Conservation (phyloP, 2,888 invertebrate species). For the Lypha dubia region DNA sequence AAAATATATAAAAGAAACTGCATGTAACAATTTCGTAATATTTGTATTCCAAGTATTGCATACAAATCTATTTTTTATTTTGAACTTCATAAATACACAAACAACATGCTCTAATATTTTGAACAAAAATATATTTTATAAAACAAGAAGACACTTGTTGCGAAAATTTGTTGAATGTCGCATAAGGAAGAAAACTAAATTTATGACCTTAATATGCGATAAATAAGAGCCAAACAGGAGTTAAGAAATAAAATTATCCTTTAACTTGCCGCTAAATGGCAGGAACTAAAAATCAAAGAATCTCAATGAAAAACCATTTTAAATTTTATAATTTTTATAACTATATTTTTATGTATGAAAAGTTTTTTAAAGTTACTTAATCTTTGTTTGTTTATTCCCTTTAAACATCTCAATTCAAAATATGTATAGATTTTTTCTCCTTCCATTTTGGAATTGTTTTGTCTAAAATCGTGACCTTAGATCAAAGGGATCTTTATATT, state of each 20-base stretch:
- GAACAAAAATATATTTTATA: slow-evolving; percentile 18
- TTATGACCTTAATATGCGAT: slow-evolving; percentile 78
- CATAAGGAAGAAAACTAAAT: slow-evolving; percentile 76
- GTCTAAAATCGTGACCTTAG: slow-evolving; percentile 70
- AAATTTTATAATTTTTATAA: no score
- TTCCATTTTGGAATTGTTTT: slow-evolving; percentile 49
- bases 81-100: slow-evolving; percentile 30
- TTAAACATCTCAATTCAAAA: slow-evolving; percentile 68
- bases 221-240: slow-evolving; percentile 29
- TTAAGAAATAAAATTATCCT: slow-evolving; percentile 5
- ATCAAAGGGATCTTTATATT: slow-evolving; percentile 63
- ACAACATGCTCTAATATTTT: slow-evolving; percentile 14
- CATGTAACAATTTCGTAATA: slow-evolving; percentile 54
- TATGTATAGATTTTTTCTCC: slow-evolving; percentile 21
- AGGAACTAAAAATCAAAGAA: slow-evolving; percentile 36
- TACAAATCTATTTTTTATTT: slow-evolving; percentile 57
- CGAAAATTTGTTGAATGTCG: slow-evolving; percentile 82
- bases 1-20: slow-evolving; percentile 26
- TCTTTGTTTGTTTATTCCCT: slow-evolving; percentile 59
- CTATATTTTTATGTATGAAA: no score
- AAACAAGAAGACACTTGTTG: slow-evolving; percentile 81
- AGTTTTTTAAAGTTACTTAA: slow-evolving; percentile 58
- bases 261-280: background rate
- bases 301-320: no score
- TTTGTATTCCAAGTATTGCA: slow-evolving; percentile 56